Percentiles rank a stretch among this genome's conserved stretches.
phyloP scores from a whole-genome alignment of 2,888 invertebrate species.

The Sicus ferrugineus region DNA sequence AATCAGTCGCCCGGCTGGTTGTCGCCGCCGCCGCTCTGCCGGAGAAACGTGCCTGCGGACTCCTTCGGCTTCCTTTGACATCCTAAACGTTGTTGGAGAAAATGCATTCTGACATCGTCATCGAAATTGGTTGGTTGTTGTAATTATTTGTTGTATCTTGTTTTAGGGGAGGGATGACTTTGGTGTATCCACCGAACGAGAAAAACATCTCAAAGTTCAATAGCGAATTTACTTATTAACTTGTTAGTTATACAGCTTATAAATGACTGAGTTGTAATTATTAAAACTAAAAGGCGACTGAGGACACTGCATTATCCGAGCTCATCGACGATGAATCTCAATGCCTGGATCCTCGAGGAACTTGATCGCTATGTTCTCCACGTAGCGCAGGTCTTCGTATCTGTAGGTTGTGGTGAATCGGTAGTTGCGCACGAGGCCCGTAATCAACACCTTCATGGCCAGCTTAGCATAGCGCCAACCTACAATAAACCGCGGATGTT shows the following conservation, averaged over 20 bases:
- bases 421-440: constrained; percentile 41
- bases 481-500: constrained; percentile 12
- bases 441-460: constrained; percentile 39
- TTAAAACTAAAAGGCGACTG: too few relatives aligned
- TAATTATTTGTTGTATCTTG: neutral
- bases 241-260: too few relatives aligned
- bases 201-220: too few relatives aligned
- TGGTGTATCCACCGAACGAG: too few relatives aligned
- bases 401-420: constrained; percentile 38
- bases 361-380: constrained; percentile 31
- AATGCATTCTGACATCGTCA: neutral
- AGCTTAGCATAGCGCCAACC: constrained; percentile 47
- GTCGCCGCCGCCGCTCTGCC: too few relatives aligned
- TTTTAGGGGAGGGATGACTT: too few relatives aligned
- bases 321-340: constrained; percentile 36
- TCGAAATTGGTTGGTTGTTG: neutral
- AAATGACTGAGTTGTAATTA: too few relatives aligned
- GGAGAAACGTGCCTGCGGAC: neutral
- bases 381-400: constrained; percentile 39
- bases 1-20: neutral
- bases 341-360: constrained; percentile 38
- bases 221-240: too few relatives aligned
- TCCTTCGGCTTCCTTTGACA: neutral
- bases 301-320: too few relatives aligned
- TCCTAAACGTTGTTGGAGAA: neutral